Percentiles rank a stretch among this genome's conserved stretches.
Conservation (phyloP, 2,888 invertebrate species). For the Megaustenia siamemsis region DNA sequence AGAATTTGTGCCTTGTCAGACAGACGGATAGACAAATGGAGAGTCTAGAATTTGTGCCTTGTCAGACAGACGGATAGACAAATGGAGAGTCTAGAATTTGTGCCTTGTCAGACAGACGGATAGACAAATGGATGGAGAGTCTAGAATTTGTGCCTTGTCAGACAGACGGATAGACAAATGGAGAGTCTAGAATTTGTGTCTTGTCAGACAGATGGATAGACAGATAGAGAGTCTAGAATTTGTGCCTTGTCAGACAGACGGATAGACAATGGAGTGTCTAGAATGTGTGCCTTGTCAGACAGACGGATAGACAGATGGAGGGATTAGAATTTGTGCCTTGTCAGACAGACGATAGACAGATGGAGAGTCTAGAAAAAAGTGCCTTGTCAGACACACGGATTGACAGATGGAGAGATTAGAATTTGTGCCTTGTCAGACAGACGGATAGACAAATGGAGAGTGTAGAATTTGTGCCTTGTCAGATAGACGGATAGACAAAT, state of each 20-base stretch:
- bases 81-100: background rate
- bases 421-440: background rate
- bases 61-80: slow-evolving; percentile 13
- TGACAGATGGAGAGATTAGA: background rate
- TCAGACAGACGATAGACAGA: background rate
- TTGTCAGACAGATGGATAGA: background rate
- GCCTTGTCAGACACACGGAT: background rate
- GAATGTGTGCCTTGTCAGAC: background rate
- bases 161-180: background rate
- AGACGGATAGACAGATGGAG: background rate
- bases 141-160: too few relatives aligned
- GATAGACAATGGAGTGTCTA: too few relatives aligned
- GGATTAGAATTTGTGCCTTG: background rate
- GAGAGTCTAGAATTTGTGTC: too few relatives aligned
- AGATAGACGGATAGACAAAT: background rate
- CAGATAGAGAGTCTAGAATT: background rate
- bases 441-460: background rate
- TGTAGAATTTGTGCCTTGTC: background rate
- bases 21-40: slow-evolving; percentile 23
- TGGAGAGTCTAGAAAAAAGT: background rate
- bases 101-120: slow-evolving; percentile 5
- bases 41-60: too few relatives aligned
- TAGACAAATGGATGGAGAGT: background rate
- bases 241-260: background rate
- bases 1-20: too few relatives aligned